These are phyloP conservation scores for Adrianichthys oophorus DNA, from an alignment of 2,797 vertebrate genomes.

Conservation along the genomic window DNA sequence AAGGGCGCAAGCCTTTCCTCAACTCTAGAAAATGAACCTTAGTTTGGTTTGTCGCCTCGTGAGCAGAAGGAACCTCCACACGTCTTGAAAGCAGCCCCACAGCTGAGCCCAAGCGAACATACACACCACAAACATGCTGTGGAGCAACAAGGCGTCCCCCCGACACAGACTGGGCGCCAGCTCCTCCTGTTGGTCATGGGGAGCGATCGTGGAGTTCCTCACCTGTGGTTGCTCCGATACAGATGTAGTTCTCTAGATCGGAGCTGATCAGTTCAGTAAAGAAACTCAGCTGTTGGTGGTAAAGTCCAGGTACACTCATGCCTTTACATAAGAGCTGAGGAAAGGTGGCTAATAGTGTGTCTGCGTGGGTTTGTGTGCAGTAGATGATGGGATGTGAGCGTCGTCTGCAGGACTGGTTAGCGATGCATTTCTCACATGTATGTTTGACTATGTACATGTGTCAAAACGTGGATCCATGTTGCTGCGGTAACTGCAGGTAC, in stretches of 20 bases:
- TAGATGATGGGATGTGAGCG: constrained; percentile 9
- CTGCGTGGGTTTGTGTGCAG: constrained; percentile 11
- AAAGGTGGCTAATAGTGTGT: constrained; percentile 27
- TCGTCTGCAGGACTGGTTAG: constrained; percentile 31
- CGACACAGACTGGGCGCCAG: constrained; percentile 34
- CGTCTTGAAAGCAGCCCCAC: constrained; percentile 6
- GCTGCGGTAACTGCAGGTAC: constrained; percentile 43
- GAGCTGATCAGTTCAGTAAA: constrained; percentile 45
- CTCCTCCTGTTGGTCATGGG: constrained; percentile 38
- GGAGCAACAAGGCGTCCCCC: constrained; percentile 25
- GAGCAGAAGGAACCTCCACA: constrained; percentile 39
- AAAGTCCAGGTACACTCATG: constrained; percentile 54
- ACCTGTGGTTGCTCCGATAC: constrained; percentile 48
- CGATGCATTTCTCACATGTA: constrained; percentile 32
- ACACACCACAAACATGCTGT: constrained; percentile 35
- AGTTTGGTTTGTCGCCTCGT: constrained; percentile 35
- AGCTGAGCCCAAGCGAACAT: constrained; percentile 9
- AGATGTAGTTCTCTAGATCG: constrained; percentile 58
- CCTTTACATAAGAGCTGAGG: constrained; percentile 63
- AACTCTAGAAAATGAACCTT: constrained; percentile 35
- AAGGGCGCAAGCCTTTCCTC: constrained; percentile 32
- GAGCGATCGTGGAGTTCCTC: constrained; percentile 30
- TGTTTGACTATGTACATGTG: constrained; percentile 65
- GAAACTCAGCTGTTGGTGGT: constrained; percentile 53
- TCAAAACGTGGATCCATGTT: constrained; percentile 54